A percentile compares a stretch with the other conserved stretches of the same genome.
Evolutionary conservation across 2,888 invertebrate species (phyloP).

Genomic region (Athrips mouffetella): DNA sequence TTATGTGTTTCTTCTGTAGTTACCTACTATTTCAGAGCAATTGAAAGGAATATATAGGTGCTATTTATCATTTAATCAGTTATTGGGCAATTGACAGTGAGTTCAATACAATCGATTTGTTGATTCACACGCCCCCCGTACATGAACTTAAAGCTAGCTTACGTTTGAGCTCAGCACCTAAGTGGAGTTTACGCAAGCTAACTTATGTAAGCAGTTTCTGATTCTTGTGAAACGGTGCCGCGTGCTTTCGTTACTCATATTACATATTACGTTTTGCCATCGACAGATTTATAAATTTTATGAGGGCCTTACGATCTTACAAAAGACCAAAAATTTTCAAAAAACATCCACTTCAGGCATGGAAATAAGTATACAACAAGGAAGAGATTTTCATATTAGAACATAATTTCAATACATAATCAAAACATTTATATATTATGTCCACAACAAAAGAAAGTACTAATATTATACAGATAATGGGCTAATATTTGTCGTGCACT

Average conservation of each 20-base stretch:
- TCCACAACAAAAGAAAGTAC: conserved; percentile 3
- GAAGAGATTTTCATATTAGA: too few relatives aligned
- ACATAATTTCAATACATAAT: not conserved
- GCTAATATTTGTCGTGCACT: not conserved
- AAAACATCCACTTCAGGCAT: too few relatives aligned
- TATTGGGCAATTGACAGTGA: conserved; percentile 35
- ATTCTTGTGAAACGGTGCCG: conserved; percentile 62
- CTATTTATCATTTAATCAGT: too few relatives aligned
- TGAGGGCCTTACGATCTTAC: conserved; percentile 40
- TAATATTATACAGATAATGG: not conserved
- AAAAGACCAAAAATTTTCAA: conserved; percentile 23
- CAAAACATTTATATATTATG: not conserved
- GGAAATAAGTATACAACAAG: too few relatives aligned
- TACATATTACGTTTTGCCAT: conserved; percentile 40
- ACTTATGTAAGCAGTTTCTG: conserved; percentile 69
- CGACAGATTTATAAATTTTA: conserved; percentile 54
- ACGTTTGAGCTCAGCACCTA: conserved; percentile 53
- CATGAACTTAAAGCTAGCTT: conserved; percentile 66
- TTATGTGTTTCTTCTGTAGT: not conserved
- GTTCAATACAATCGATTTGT: conserved; percentile 44
- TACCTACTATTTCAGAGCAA: not conserved
- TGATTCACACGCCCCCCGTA: conserved; percentile 52
- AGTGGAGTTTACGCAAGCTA: conserved; percentile 66
- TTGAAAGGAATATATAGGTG: conserved; percentile 4
- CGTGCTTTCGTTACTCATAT: conserved; percentile 57